These are phyloP conservation scores for Trachymyrmex septentrionalis DNA, from an alignment of 1,140 invertebrate genomes.

Conservation along the genomic window DNA sequence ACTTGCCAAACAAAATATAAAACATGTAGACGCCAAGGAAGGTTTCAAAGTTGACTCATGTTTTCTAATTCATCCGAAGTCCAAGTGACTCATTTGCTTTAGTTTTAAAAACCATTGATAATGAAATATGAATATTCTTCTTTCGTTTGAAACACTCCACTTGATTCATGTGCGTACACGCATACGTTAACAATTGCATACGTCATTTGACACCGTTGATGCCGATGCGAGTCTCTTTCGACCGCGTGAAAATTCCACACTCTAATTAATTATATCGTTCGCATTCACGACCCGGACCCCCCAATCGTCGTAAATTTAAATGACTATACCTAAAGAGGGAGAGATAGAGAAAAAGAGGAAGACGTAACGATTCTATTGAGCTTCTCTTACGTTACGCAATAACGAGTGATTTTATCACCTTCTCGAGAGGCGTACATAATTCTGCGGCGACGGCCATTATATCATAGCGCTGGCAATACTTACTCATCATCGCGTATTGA, in stretches of 20 bases:
- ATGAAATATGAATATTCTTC: neutral
- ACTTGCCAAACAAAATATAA: neutral
- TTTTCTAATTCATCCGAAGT: neutral
- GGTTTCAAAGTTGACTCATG: neutral
- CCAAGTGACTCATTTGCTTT: neutral
- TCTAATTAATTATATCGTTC: constrained; percentile 1
- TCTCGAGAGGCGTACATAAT: constrained; percentile 21
- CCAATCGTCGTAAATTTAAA: constrained; percentile 18
- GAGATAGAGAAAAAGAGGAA: neutral
- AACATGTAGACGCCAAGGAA: neutral
- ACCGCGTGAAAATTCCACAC: neutral
- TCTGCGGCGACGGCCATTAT: constrained; percentile 26
- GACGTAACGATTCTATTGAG: constrained; percentile 11
- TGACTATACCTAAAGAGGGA: neutral
- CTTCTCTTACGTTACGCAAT: constrained; percentile 39
- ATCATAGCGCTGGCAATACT: constrained; percentile 33
- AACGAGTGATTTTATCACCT: constrained; percentile 39
- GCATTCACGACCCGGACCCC: neutral
- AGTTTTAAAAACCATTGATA: constrained; percentile 8
- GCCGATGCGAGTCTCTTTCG: neutral
- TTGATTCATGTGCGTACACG: neutral
- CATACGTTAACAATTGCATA: too few species aligned
- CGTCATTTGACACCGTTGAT: neutral
- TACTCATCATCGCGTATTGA: constrained; percentile 35
- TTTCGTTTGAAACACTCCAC: constrained; percentile 14